These are phyloP conservation scores for Thalpophila matura DNA, from an alignment of 2,888 invertebrate species.

Conservation along the genomic window DNA sequence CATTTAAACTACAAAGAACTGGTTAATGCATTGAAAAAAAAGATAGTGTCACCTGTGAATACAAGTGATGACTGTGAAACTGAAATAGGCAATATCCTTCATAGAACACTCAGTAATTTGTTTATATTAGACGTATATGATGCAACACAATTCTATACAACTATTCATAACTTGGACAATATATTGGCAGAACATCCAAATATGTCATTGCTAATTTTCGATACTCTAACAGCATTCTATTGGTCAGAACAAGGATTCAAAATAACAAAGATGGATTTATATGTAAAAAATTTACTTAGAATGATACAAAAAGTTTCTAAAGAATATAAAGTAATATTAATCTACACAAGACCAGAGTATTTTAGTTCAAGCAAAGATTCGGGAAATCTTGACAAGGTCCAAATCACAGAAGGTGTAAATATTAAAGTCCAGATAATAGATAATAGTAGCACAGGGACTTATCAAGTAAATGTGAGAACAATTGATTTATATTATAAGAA, in stretches of 20 bases:
- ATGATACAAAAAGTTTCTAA: slow-evolving; percentile 84
- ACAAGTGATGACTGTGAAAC: not conserved
- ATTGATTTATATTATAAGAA: slow-evolving; percentile 53
- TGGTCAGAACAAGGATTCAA: slow-evolving; percentile 88
- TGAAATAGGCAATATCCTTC: slow-evolving; percentile 46
- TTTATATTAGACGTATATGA: slow-evolving; percentile 81
- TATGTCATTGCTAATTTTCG: slow-evolving; percentile 82
- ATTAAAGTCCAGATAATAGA: slow-evolving; percentile 78
- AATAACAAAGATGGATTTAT: slow-evolving; percentile 87
- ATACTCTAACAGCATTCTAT: slow-evolving; percentile 88
- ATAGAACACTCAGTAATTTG: slow-evolving; percentile 71
- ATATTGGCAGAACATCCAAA: slow-evolving; percentile 78
- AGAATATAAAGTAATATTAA: slow-evolving; percentile 85
- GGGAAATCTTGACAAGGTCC: slow-evolving; percentile 68
- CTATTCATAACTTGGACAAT: slow-evolving; percentile 84
- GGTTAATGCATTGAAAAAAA: slow-evolving; percentile 63
- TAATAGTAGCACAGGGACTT: slow-evolving; percentile 32
- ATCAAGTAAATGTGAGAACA: slow-evolving; percentile 58
- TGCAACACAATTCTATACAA: slow-evolving; percentile 80
- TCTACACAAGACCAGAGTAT: slow-evolving; percentile 90
- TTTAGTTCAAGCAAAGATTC: slow-evolving; percentile 83
- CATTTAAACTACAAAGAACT: slow-evolving; percentile 76
- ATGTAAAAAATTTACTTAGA: slow-evolving; percentile 82
- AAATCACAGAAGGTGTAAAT: slow-evolving; percentile 73
- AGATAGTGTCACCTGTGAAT: slow-evolving; percentile 19